Conservation (phyloP, 23 tunicate genomes). For the Halocynthia aurantium region DNA sequence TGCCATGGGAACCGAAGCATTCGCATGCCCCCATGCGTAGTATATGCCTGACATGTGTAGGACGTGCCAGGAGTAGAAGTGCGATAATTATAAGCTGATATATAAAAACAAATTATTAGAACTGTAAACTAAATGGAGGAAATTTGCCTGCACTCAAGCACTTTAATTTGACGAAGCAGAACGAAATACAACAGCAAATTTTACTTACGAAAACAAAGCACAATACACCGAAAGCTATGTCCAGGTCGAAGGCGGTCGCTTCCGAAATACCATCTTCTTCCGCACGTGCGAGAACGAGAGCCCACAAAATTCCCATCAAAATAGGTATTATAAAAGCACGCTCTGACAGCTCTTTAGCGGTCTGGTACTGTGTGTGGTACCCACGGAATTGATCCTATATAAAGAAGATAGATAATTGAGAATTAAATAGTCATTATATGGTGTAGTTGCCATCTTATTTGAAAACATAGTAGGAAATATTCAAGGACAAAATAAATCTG, state of each 20-base stretch:
- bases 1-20: slow-evolving; percentile 12
- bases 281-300: neutral
- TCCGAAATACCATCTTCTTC: slow-evolving; percentile 5
- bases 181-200: neutral
- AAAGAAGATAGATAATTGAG: too few species aligned
- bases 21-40: slow-evolving; percentile 1
- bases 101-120: neutral
- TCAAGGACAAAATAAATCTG: too few species aligned
- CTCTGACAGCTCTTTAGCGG: slow-evolving; percentile 10
- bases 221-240: slow-evolving; percentile 7
- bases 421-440: too few species aligned
- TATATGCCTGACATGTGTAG: slow-evolving; percentile 10
- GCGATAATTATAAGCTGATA: neutral
- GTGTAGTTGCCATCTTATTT: too few species aligned
- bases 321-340: slow-evolving; percentile 11
- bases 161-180: neutral
- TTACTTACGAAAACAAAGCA: slow-evolving; percentile 17
- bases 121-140: neutral
- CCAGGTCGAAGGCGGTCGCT: neutral
- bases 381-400: slow-evolving; percentile 15
- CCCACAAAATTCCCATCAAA: slow-evolving; percentile 12
- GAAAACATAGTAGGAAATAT: too few species aligned
- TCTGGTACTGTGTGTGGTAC: slow-evolving; percentile 20
- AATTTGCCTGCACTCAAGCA: neutral
- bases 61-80: slow-evolving; percentile 4